Percentiles rank a stretch among this genome's conserved stretches.
Conservation (phyloP, 2,888 invertebrate genomes). For the Netelia fuscicornis region DNA sequence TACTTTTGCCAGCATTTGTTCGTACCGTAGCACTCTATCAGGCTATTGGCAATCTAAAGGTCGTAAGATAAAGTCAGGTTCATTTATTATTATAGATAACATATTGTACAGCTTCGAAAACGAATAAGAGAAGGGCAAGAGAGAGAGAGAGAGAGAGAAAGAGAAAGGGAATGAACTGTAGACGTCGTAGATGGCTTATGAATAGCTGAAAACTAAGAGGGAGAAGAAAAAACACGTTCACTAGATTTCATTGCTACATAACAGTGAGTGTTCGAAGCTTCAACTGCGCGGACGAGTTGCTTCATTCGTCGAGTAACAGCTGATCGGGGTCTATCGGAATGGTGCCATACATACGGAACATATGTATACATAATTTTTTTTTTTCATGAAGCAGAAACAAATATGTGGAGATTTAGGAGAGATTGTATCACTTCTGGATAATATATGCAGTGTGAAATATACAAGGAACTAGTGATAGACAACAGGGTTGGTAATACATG, state of each 20-base stretch:
- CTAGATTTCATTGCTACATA: neutral
- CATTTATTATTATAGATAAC: constrained; percentile 63
- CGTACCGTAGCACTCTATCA: constrained; percentile 90
- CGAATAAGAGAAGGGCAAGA: neutral
- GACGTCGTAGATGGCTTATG: neutral
- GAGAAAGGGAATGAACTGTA: neutral
- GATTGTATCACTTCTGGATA: no score
- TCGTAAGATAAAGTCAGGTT: constrained; percentile 72
- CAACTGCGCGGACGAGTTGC: neutral
- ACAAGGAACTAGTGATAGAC: neutral
- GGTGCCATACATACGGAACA: neutral
- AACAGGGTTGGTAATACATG: no score
- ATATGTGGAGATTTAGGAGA: no score
- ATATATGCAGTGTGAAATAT: neutral
- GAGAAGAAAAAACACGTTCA: neutral
- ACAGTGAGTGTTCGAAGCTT: constrained; percentile 2
- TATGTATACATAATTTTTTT: neutral
- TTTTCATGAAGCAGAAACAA: no score
- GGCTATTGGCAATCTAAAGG: constrained; percentile 86
- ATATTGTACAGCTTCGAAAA: neutral
- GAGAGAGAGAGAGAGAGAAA: neutral
- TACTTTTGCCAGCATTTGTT: constrained; percentile 90
- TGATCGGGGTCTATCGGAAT: neutral
- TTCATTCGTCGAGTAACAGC: constrained; percentile 30
- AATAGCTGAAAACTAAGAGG: neutral